Evolutionary conservation across 2,888 invertebrate genomes (phyloP), one percentile per base, ranked within the genome.

Genomic region (Ctena decussata): DNA sequence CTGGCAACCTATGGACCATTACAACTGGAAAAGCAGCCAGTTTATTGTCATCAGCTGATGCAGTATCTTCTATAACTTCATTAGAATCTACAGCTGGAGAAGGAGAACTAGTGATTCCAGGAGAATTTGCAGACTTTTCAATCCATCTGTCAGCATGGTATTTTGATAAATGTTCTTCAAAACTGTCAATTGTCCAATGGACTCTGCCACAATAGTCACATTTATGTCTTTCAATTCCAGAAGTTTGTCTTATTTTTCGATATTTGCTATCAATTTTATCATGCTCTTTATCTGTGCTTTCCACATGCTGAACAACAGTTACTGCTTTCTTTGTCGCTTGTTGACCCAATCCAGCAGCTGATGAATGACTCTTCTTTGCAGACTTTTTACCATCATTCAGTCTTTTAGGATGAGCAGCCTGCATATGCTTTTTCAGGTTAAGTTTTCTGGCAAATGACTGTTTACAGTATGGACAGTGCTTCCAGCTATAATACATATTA

Each of bases 191-290:
- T 18, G 65, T 65, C 65, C 65, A 65, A 18, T 21, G 24, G 21
- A 65, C 65, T 65, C 65, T 32, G 21, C 65, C 65, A 65, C 65
- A 65, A 35, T 35, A 65, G 1, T 65, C 65, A 65, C 65, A 65
- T 65, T 65, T 65, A 18, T 65, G 65, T 21, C 35, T 65, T 21
- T 65, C 65, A 35, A 65, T 65, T 1, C 65, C 65, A 35, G 65
- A 2, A 65, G 65, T 35, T 15, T 6, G 32, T 24, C 65, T 32
- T 8, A 65, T 30, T 65, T 65, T 65, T n/a, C 30, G 27, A 30
- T 65, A 65, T 35, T 35, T 65, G 35, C 21, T 65, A 30, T 65
- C 65, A 35, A 35, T 8, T 35, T 65, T 11, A 35, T 21, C 24
- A 60, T 6, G 11, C 60, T 60, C 60, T 21, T 65, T 65, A 2